phyloP scores from a whole-genome alignment of 2,888 invertebrate species.

The Petrolisthes cinctipes region DNA sequence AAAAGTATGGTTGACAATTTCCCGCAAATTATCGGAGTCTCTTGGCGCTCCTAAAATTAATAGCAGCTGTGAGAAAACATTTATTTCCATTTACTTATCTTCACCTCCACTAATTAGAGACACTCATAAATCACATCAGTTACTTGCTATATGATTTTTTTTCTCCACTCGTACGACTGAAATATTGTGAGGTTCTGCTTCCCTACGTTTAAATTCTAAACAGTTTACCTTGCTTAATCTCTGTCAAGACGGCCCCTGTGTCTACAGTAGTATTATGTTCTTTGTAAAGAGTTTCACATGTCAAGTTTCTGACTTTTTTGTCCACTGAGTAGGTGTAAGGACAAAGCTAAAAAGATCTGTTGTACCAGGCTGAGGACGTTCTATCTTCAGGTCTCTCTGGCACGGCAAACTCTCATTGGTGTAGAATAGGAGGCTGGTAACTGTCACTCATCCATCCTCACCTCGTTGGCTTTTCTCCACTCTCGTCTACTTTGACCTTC shows the following conservation, averaged over 20 bases:
- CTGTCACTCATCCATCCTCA: not conserved
- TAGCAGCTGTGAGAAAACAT: not conserved
- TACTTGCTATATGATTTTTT: not conserved
- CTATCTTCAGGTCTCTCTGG: conserved; percentile 4
- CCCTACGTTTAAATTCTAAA: too few species aligned
- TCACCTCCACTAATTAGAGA: not conserved
- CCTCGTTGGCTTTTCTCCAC: not conserved
- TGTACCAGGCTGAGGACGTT: not conserved
- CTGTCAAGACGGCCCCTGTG: too few species aligned
- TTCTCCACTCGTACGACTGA: not conserved
- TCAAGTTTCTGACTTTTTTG: conserved; percentile 1
- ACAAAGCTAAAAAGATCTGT: not conserved
- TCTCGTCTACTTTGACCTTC: not conserved
- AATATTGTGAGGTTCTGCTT: too few species aligned
- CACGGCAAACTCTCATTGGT: not conserved
- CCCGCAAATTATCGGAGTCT: not conserved
- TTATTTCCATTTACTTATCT: conserved; percentile 6
- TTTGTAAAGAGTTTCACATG: not conserved
- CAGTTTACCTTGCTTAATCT: too few species aligned
- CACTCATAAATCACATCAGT: not conserved
- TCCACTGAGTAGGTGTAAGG: not conserved
- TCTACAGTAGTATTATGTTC: too few species aligned
- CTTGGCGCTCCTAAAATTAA: not conserved
- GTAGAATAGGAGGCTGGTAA: not conserved
- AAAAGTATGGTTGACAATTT: too few species aligned